These are phyloP conservation scores for Diachrysia chrysitis DNA, from an alignment of 2,888 invertebrate species.

Conservation along the genomic window DNA sequence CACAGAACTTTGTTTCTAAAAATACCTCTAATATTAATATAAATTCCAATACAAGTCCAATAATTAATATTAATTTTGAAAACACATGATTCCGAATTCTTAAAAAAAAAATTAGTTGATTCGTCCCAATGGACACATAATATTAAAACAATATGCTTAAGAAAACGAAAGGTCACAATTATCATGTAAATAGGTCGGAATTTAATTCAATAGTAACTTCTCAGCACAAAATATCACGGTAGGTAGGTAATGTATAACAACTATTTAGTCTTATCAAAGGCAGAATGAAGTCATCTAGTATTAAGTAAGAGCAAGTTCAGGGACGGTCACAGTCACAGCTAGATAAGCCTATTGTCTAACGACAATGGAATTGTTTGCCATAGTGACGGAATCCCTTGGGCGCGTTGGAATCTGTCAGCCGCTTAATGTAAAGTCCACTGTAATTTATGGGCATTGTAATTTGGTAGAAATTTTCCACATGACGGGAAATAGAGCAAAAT, in stretches of 20 bases:
- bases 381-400: conserved; percentile 23
- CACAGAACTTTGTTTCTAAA: too few species aligned
- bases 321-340: conserved; percentile 41
- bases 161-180: too few species aligned
- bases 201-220: too few species aligned
- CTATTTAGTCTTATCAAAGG: conserved; percentile 17
- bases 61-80: too few species aligned
- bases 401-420: conserved; percentile 21
- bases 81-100: too few species aligned
- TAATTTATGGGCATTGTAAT: not conserved
- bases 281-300: conserved; percentile 37
- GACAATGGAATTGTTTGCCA: conserved; percentile 33
- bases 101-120: too few species aligned
- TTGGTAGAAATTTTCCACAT: not conserved
- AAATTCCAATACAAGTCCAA: too few species aligned
- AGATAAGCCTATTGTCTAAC: conserved; percentile 35
- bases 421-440: conserved; percentile 9
- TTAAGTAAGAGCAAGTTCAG: conserved; percentile 46
- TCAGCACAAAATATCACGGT: not conserved
- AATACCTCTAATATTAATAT: too few species aligned
- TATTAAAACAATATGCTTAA: too few species aligned
- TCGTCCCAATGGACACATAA: too few species aligned
- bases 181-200: too few species aligned
- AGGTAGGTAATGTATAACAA: not conserved
- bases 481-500: not conserved